Percentiles rank a stretch among this genome's conserved stretches.
These are phyloP conservation scores for Polypedilum pembai DNA, from an alignment of 1,140 invertebrate genomes.

Conservation along the genomic window DNA sequence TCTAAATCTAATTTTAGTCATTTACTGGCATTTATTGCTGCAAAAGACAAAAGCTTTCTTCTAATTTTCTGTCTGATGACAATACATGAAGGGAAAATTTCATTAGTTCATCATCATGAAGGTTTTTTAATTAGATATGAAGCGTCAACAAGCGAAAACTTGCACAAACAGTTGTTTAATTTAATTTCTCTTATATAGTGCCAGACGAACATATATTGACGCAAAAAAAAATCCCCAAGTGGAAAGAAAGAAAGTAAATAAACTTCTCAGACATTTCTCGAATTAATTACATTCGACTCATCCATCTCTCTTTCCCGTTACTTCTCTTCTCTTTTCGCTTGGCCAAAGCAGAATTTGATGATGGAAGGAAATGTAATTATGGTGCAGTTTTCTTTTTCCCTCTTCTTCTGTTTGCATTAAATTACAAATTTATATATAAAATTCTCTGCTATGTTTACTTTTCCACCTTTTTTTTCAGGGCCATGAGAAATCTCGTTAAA, in stretches of 20 bases:
- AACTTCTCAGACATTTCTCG: conserved; percentile 16
- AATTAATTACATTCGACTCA: conserved; percentile 18
- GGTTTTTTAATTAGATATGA: conserved; percentile 19
- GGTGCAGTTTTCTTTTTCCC: not conserved
- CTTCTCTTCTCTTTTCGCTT: not conserved
- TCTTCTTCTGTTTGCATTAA: conserved; percentile 2
- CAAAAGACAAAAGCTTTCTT: not conserved
- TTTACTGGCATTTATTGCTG: not conserved
- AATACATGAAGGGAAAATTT: not conserved
- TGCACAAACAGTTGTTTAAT: not conserved
- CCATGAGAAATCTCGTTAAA: conserved; percentile 1
- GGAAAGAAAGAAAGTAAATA: not conserved
- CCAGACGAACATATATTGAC: no score
- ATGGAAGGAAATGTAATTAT: conserved; percentile 26
- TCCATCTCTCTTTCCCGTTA: not conserved
- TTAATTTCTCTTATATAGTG: not conserved
- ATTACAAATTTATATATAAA: not conserved
- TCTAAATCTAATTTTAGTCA: no score
- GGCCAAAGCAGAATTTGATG: not conserved
- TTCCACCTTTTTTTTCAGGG: not conserved
- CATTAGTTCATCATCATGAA: not conserved
- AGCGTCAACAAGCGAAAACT: not conserved
- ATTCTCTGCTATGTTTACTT: not conserved
- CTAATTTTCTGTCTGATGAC: not conserved
- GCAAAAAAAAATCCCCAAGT: no score